These are phyloP conservation scores for Perca schrenkii DNA, from an alignment of 2,113 vertebrate species.

Conservation along the genomic window DNA sequence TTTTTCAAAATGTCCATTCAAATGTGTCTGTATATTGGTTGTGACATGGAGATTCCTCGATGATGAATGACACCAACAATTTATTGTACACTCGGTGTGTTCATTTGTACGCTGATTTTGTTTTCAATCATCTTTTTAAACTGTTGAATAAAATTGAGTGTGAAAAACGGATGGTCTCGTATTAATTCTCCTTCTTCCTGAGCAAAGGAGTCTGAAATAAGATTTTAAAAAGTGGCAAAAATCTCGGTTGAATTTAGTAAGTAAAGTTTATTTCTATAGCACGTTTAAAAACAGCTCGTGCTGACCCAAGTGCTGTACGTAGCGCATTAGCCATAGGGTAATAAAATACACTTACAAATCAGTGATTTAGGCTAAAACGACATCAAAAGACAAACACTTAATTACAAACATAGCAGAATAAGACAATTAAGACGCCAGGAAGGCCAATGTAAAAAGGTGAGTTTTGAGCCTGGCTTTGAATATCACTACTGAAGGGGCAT, in stretches of 20 bases:
- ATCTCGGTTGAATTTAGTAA: neutral
- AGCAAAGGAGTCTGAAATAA: neutral
- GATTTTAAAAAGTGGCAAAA: neutral
- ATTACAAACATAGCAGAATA: no score
- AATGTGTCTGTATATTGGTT: slow-evolving; percentile 47
- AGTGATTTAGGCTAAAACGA: no score
- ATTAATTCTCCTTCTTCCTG: neutral
- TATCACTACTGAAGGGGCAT: no score
- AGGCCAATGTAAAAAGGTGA: no score
- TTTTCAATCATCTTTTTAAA: slow-evolving; percentile 72
- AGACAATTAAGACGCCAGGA: no score
- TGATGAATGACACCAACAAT: slow-evolving; percentile 39
- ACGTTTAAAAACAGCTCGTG: no score
- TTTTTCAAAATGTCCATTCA: slow-evolving; percentile 33
- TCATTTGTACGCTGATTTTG: slow-evolving; percentile 70
- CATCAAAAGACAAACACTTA: no score
- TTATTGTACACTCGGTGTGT: slow-evolving; percentile 60
- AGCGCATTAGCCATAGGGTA: no score
- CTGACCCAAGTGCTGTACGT: no score
- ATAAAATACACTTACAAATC: no score
- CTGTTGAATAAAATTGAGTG: slow-evolving; percentile 69
- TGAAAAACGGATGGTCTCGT: neutral
- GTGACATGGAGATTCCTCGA: slow-evolving; percentile 19
- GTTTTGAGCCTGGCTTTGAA: no score
- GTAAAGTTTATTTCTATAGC: no score